A percentile compares a stretch with the other conserved stretches of the same genome.
Evolutionary conservation across 1,140 invertebrate species (phyloP).

Genomic region (Zaprionus tsacasi): DNA sequence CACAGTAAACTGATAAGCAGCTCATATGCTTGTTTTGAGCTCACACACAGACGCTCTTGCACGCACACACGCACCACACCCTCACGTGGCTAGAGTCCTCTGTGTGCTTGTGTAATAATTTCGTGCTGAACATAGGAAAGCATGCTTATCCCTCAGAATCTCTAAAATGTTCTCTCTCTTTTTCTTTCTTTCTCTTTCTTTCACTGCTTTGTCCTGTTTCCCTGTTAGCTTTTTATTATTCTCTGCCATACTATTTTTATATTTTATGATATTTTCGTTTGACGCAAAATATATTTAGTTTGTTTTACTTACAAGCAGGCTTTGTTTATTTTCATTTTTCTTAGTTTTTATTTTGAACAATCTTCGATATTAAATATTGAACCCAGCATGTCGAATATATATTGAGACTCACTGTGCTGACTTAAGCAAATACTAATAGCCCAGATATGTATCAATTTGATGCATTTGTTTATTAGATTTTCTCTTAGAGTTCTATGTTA

Average conservation of each 20-base stretch:
- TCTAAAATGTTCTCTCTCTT: slow-evolving; percentile 5
- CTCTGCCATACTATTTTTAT: slow-evolving; percentile 14
- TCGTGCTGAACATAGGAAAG: slow-evolving; percentile 19
- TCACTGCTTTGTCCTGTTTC: neutral
- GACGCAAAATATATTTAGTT: slow-evolving; percentile 17
- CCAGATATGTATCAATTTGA: neutral
- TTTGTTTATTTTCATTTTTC: slow-evolving; percentile 2
- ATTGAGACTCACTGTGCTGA: neutral
- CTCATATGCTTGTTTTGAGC: slow-evolving; percentile 28
- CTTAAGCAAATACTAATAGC: neutral
- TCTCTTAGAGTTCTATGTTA: neutral
- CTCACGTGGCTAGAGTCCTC: neutral
- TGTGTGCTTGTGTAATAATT: slow-evolving; percentile 25
- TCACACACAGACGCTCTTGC: neutral
- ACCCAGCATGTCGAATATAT: neutral
- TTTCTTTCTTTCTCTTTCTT: neutral
- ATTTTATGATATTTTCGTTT: slow-evolving; percentile 34
- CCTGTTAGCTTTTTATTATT: slow-evolving; percentile 2
- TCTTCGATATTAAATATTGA: slow-evolving; percentile 5
- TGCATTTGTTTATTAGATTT: neutral
- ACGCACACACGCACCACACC: neutral
- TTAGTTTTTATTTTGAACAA: neutral
- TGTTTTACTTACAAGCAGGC: neutral
- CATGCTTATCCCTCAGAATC: slow-evolving; percentile 26
- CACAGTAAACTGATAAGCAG: slow-evolving; percentile 45